Evolutionary conservation across 1,140 invertebrate genomes (phyloP), one percentile per base, ranked within the genome.

Genomic region (Babylonia areolata): DNA sequence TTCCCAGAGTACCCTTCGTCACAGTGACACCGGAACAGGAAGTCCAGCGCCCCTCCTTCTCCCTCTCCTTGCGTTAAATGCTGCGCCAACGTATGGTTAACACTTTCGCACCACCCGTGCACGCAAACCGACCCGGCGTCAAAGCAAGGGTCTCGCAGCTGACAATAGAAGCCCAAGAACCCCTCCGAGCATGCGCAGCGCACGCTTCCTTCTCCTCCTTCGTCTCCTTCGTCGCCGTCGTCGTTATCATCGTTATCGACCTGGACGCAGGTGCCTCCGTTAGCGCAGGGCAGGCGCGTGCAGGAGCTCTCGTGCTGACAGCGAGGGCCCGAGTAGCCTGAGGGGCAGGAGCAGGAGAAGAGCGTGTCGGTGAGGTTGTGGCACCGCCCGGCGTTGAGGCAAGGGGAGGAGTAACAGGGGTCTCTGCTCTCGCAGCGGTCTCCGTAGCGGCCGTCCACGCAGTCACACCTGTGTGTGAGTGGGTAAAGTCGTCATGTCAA

Each of bases 341-440:
- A 71, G n/a, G 85, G 83, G 85, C 93, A 93, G 11, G 85, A 46
- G 82, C 93, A 93, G 23, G 33, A 75, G 78, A 86, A 91, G 2
- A 85, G 54, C 1, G 75, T 83, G 64, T 98, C 98, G 1, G 77
- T 84, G n/a, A n/a, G n/a, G n/a, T n/a, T n/a, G n/a, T n/a, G n/a
- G n/a, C n/a, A n/a, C n/a, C n/a, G n/a, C n/a, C n/a, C n/a, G n/a
- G n/a, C n/a, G 85, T 90, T 88, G 64, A 87, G 69, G 82, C 92
- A 92, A n/a, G 89, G 88, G 23, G 86, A 84, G 9, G 86, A 85
- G 42, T 86, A 80, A 82, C 94, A 95, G 5, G 87, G 89, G 75
- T 93, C 87, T 15, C 69, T 71, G 15, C 69, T 28, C 37, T 92
- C 80, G 84, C 92, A 93, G 23, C 64, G 58, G 3, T 84, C n/a